These are phyloP conservation scores for Solen grandis DNA, from an alignment of 1,140 invertebrate genomes.

Conservation along the genomic window DNA sequence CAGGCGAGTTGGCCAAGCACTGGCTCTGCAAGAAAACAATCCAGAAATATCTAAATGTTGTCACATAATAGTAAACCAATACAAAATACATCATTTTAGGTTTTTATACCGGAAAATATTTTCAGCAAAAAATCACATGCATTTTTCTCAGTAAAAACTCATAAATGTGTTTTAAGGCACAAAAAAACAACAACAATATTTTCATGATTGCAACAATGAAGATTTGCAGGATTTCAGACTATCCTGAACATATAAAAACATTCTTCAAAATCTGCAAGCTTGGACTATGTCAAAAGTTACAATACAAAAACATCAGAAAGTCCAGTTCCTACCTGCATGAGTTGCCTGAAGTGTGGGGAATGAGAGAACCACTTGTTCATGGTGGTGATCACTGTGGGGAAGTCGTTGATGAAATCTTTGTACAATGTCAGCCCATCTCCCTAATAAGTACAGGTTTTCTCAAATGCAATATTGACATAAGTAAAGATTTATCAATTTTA, in stretches of 20 bases:
- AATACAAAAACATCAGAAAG: too few species aligned
- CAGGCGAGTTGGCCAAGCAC: conserved; percentile 46
- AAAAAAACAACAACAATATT: background rate
- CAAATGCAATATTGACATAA: too few species aligned
- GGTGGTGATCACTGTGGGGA: conserved; percentile 49
- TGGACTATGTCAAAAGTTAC: too few species aligned
- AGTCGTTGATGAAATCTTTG: conserved; percentile 53
- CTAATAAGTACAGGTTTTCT: too few species aligned
- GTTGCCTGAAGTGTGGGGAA: conserved; percentile 53
- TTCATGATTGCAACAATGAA: background rate
- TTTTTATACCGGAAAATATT: too few species aligned
- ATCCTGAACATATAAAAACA: too few species aligned
- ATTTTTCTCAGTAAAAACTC: background rate
- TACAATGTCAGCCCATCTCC: conserved; percentile 50
- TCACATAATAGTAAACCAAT: background rate
- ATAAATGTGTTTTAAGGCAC: background rate
- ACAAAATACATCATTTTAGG: background rate
- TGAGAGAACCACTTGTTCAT: conserved; percentile 57
- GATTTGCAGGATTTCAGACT: background rate
- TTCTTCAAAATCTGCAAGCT: too few species aligned
- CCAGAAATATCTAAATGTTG: background rate
- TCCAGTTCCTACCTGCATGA: conserved; percentile 53
- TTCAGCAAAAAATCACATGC: too few species aligned
- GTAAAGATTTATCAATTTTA: too few species aligned
- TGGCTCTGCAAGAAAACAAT: conserved; percentile 41